A percentile compares a stretch with the other conserved stretches of the same genome.
phyloP scores from a whole-genome alignment of 2,113 vertebrate genomes.

The Alouatta palliata region DNA sequence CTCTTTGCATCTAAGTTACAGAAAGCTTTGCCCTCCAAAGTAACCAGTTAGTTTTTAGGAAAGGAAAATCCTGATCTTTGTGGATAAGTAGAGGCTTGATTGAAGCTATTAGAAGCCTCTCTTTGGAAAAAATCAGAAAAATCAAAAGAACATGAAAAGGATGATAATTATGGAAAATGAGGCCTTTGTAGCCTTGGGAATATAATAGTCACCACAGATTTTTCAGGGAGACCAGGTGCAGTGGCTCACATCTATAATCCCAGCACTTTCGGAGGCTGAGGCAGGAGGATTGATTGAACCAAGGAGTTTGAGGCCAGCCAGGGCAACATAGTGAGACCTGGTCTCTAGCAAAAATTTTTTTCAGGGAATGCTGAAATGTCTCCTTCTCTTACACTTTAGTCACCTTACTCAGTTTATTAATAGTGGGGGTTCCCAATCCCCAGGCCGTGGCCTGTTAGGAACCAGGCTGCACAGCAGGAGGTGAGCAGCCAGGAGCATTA shows the following conservation, averaged over 20 bases:
- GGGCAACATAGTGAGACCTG: neutral
- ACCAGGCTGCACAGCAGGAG: too few relatives aligned
- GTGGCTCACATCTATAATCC: neutral
- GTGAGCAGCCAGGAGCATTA: too few relatives aligned
- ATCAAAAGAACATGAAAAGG: neutral
- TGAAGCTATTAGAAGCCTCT: neutral
- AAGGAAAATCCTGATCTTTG: neutral
- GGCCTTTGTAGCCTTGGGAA: neutral
- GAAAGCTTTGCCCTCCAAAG: neutral
- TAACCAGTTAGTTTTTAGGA: constrained; percentile 13
- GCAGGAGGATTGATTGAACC: neutral
- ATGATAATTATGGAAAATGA: neutral
- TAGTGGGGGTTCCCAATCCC: too few relatives aligned
- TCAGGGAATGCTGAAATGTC: neutral
- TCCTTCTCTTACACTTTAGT: neutral
- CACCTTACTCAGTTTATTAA: neutral
- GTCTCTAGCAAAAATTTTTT: neutral
- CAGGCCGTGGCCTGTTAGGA: too few relatives aligned
- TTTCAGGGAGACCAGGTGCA: neutral
- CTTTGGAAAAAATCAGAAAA: constrained; percentile 6
- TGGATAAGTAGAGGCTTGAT: neutral
- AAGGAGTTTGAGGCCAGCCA: neutral
- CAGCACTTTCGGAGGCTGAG: neutral
- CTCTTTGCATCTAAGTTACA: neutral
- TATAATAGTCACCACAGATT: neutral